Conservation (phyloP, 2,113 vertebrate genomes). For the Ophthalmolycus amberensis region DNA sequence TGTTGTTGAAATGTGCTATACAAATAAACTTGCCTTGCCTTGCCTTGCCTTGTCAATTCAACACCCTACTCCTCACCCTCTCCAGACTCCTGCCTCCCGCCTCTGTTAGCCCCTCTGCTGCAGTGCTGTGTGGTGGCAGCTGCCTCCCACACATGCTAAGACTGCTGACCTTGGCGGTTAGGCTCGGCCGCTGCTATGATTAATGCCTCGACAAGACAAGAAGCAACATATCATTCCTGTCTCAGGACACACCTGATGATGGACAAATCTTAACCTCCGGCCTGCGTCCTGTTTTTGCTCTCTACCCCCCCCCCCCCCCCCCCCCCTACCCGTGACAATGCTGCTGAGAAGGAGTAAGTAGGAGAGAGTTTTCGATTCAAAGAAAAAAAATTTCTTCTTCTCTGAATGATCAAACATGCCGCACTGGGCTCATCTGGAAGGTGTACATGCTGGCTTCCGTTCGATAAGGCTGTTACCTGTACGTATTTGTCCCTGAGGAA, state of each 20-base stretch:
- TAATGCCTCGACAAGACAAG: conserved; percentile 83
- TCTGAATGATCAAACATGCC: conserved; percentile 64
- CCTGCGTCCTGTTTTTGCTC: not conserved
- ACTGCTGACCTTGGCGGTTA: conserved; percentile 80
- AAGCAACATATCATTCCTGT: conserved; percentile 71
- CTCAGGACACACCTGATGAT: conserved; percentile 71
- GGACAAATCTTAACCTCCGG: conserved; percentile 57
- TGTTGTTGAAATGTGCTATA: no score
- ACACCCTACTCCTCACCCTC: conserved; percentile 55
- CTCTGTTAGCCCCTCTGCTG: conserved; percentile 52
- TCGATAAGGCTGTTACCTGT: conserved; percentile 73
- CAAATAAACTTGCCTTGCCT: no score
- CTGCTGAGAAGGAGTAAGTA: conserved; percentile 12
- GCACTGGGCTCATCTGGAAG: conserved; percentile 63
- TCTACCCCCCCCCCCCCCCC: conserved; percentile 1
- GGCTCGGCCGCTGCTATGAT: conserved; percentile 75
- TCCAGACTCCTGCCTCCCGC: conserved; percentile 48
- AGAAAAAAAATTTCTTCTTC: not conserved
- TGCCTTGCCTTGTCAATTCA: conserved; percentile 70
- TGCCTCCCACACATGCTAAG: conserved; percentile 74
- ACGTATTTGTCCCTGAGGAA: conserved; percentile 65
- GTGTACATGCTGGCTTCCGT: conserved; percentile 57
- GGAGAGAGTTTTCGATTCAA: conserved; percentile 31
- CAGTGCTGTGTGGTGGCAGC: conserved; percentile 59
- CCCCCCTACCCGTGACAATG: conserved; percentile 30